Conservation (phyloP, 2,888 invertebrate species). For the Meiosimyza platycephala region DNA sequence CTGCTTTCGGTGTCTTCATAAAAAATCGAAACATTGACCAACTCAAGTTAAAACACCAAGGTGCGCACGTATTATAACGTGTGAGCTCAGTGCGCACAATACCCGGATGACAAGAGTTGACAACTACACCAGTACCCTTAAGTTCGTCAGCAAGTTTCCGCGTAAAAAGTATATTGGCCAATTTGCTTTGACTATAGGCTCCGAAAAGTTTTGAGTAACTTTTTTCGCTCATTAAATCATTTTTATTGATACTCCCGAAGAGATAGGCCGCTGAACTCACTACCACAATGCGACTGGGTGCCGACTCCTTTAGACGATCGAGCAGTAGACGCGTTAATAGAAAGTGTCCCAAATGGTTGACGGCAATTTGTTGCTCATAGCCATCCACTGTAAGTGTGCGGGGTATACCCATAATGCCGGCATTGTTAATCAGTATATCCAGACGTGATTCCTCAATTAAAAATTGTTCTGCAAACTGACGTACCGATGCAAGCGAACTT, state of each 20-base stretch:
- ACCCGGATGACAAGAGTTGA: conserved; percentile 70
- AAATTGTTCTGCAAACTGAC: conserved; percentile 69
- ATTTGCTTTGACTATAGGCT: conserved; percentile 82
- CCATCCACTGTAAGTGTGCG: conserved; percentile 69
- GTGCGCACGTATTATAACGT: conserved; percentile 65
- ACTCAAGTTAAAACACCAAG: conserved; percentile 47
- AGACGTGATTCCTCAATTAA: conserved; percentile 67
- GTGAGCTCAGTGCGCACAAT: conserved; percentile 80
- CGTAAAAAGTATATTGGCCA: conserved; percentile 82
- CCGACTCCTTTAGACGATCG: conserved; percentile 70
- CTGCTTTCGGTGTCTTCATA: conserved; percentile 60
- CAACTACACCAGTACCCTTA: conserved; percentile 17
- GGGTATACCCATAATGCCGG: conserved; percentile 69
- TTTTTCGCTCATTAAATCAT: conserved; percentile 79
- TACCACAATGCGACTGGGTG: conserved; percentile 81
- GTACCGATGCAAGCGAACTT: conserved; percentile 69
- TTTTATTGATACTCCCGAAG: conserved; percentile 74
- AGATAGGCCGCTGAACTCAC: conserved; percentile 78
- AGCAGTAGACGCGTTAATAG: conserved; percentile 72
- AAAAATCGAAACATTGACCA: conserved; percentile 50
- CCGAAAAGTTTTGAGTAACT: conserved; percentile 73
- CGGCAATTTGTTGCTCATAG: conserved; percentile 71
- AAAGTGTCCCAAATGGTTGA: conserved; percentile 75
- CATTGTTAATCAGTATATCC: conserved; percentile 72
- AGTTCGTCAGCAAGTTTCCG: conserved; percentile 74